Conservation (phyloP, 1,140 invertebrate genomes). For the Apis cerana region DNA sequence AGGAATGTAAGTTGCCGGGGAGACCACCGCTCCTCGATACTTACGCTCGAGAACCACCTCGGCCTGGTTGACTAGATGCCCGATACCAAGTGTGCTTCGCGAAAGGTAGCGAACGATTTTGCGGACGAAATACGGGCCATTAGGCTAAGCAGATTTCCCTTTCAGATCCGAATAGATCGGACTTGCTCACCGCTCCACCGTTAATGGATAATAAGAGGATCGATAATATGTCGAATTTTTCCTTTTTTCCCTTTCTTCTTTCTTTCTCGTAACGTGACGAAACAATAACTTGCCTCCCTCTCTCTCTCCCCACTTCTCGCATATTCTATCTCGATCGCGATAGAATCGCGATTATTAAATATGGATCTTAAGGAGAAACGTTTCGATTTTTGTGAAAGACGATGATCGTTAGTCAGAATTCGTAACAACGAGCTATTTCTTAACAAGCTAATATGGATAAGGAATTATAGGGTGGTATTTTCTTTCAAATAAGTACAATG, state of each 20-base stretch:
- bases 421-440: constrained; percentile 31
- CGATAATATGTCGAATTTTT: background rate
- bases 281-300: too few relatives aligned
- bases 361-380: too few relatives aligned
- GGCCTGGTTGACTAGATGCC: constrained; percentile 57
- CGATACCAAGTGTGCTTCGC: constrained; percentile 34
- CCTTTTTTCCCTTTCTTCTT: too few relatives aligned
- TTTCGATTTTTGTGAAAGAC: too few relatives aligned
- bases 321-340: too few relatives aligned
- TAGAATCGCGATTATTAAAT: too few relatives aligned
- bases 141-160: constrained; percentile 34
- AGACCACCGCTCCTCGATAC: constrained; percentile 55
- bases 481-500: constrained; percentile 46
- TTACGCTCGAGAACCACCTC: constrained; percentile 53
- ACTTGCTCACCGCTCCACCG: background rate
- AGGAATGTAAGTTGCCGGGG: constrained; percentile 61
- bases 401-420: constrained; percentile 1
- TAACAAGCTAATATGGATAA: constrained; percentile 40
- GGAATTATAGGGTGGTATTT: constrained; percentile 26
- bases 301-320: too few relatives aligned
- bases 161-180: background rate
- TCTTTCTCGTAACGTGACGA: too few relatives aligned
- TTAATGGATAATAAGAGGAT: background rate
- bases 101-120: constrained; percentile 31
- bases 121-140: constrained; percentile 14